Evolutionary conservation across 2,797 vertebrate genomes (phyloP).

Genomic region (Parambassis ranga): DNA sequence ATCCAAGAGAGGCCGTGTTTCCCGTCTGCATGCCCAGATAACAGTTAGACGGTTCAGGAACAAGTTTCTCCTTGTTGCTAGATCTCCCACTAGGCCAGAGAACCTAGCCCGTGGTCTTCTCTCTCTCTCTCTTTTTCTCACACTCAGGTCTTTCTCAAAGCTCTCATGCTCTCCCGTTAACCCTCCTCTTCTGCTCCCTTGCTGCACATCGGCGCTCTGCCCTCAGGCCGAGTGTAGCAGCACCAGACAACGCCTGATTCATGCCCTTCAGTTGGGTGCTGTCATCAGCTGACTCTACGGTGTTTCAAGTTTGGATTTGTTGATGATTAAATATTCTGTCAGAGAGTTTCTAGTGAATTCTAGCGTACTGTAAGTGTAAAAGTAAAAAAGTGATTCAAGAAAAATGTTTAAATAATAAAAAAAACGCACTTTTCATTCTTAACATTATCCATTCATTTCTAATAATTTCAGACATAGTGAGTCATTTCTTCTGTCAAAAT

Average conservation of each 20-base stretch:
- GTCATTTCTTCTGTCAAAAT: constrained; percentile 1
- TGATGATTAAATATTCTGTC: constrained; percentile 10
- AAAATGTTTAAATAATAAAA: neutral
- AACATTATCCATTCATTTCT: neutral
- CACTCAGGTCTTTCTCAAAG: constrained; percentile 9
- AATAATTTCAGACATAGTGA: neutral
- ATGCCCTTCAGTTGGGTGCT: constrained; percentile 35
- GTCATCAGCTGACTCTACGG: constrained; percentile 36
- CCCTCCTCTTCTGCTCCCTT: constrained; percentile 22
- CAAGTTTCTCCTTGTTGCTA: constrained; percentile 73
- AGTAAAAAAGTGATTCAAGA: constrained; percentile 4
- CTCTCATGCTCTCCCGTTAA: constrained; percentile 28
- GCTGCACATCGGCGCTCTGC: constrained; percentile 54
- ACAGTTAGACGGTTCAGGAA: constrained; percentile 42
- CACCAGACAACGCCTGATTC: constrained; percentile 67
- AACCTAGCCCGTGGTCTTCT: constrained; percentile 5
- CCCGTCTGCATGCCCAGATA: constrained; percentile 39
- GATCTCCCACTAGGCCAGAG: constrained; percentile 44
- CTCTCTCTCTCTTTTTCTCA: neutral
- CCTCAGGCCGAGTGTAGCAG: constrained; percentile 59
- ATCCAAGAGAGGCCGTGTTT: constrained; percentile 45
- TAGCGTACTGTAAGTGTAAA: neutral
- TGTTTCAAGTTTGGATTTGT: constrained; percentile 1
- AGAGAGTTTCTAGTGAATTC: constrained; percentile 6
- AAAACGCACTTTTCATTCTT: neutral